Evolutionary conservation across 2,888 invertebrate genomes (phyloP).

Genomic region (Acanthosoma haemorrhoidale): DNA sequence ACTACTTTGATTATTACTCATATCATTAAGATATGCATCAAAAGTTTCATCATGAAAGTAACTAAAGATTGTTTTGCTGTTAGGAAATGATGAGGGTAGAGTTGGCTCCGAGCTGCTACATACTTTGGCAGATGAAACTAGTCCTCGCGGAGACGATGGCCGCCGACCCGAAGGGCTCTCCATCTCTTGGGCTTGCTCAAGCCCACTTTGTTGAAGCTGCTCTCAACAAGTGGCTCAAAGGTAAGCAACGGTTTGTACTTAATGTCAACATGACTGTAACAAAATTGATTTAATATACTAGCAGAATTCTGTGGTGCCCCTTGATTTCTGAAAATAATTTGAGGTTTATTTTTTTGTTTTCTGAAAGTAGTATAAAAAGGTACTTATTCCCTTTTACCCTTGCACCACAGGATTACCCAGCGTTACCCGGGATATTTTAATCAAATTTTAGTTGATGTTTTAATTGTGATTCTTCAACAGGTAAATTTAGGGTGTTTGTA

Average conservation of each 20-base stretch:
- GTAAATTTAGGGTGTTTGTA: too few relatives aligned
- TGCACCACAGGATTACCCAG: too few relatives aligned
- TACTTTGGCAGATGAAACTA: conserved; percentile 72
- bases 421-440: too few relatives aligned
- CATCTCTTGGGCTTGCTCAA: conserved; percentile 11
- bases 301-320: too few relatives aligned
- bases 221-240: conserved; percentile 22
- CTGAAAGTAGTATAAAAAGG: not conserved
- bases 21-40: too few relatives aligned
- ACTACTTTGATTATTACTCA: too few relatives aligned
- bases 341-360: not conserved
- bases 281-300: too few relatives aligned
- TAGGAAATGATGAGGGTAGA: conserved; percentile 56
- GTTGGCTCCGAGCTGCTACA: conserved; percentile 52
- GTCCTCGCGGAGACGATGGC: conserved; percentile 47
- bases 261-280: too few relatives aligned
- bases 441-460: too few relatives aligned
- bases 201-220: not conserved
- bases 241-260: not conserved
- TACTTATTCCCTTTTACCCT: too few relatives aligned
- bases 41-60: too few relatives aligned
- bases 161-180: not conserved
- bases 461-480: too few relatives aligned
- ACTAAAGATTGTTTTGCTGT: not conserved
- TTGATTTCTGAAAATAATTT: not conserved